Evolutionary conservation across 2,888 invertebrate genomes (phyloP).

Genomic region (Acrocyrtus sp.): DNA sequence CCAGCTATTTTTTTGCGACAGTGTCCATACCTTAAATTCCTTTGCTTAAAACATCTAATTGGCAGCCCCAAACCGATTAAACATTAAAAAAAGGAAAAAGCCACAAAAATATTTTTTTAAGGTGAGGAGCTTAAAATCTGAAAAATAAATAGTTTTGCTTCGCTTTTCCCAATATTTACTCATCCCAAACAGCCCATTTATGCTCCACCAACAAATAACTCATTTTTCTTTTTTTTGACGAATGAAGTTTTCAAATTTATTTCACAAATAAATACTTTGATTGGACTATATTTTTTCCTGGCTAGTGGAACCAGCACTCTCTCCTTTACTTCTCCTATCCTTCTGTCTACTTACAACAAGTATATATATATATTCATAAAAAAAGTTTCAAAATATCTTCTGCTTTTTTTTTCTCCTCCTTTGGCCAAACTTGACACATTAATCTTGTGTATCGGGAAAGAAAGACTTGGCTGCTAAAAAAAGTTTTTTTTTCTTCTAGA

Average conservation of each 20-base stretch:
- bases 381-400: constrained; percentile 57
- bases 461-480: constrained; percentile 22
- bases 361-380: constrained; percentile 63
- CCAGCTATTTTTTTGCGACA: too few relatives aligned
- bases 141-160: too few relatives aligned
- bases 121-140: too few relatives aligned
- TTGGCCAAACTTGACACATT: constrained; percentile 62
- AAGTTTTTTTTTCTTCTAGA: too few relatives aligned
- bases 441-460: constrained; percentile 60
- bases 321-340: constrained; percentile 18
- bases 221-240: not conserved
- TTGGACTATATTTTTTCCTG: not conserved
- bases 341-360: constrained; percentile 39
- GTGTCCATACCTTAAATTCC: too few relatives aligned
- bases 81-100: too few relatives aligned
- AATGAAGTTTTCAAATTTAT: not conserved
- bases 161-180: too few relatives aligned
- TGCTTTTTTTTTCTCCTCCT: constrained; percentile 24
- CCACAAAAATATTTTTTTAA: too few relatives aligned
- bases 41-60: too few relatives aligned
- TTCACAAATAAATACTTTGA: not conserved
- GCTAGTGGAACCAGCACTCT: not conserved
- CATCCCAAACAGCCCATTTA: too few relatives aligned
- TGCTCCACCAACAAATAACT: too few relatives aligned
- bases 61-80: too few relatives aligned